phyloP scores from a whole-genome alignment of 2,113 vertebrate species.

The Chauna torquata region DNA sequence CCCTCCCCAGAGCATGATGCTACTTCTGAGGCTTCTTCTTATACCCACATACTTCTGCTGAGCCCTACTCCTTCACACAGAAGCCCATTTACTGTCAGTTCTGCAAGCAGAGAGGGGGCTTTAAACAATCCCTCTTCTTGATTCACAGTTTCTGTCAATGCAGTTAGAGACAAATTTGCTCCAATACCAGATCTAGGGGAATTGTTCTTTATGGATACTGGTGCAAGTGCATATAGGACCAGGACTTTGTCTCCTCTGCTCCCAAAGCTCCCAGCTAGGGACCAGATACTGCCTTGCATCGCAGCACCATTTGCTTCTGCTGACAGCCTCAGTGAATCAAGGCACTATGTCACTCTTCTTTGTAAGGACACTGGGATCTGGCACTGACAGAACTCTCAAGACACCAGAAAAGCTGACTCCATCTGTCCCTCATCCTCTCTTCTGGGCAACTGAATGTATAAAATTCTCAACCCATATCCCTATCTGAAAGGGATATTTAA shows the following conservation, averaged over 20 bases:
- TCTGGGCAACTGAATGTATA: not conserved
- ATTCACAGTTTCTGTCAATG: not conserved
- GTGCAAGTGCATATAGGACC: fast-evolving
- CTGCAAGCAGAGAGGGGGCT: not conserved
- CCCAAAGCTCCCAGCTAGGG: not conserved
- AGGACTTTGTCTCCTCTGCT: not conserved
- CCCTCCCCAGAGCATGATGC: not conserved
- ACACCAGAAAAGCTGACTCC: not conserved
- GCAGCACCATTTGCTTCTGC: not conserved
- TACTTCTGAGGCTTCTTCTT: not conserved
- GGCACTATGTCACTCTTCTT: fast-evolving
- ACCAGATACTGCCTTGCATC: not conserved
- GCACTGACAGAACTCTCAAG: not conserved
- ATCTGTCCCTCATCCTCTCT: not conserved
- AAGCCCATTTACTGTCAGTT: not conserved
- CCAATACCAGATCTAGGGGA: not conserved
- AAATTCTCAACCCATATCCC: not conserved
- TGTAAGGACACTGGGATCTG: fast-evolving
- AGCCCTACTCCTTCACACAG: not conserved
- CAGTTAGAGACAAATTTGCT: not conserved
- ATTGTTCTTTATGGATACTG: not conserved
- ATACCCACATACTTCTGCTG: not conserved
- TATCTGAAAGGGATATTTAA: not conserved
- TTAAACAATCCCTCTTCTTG: fast-evolving
- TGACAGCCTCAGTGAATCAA: not conserved